Evolutionary conservation across 2,113 vertebrate genomes (phyloP), one percentile per base, ranked within the genome.

Genomic region (Hiodon tergisus): DNA sequence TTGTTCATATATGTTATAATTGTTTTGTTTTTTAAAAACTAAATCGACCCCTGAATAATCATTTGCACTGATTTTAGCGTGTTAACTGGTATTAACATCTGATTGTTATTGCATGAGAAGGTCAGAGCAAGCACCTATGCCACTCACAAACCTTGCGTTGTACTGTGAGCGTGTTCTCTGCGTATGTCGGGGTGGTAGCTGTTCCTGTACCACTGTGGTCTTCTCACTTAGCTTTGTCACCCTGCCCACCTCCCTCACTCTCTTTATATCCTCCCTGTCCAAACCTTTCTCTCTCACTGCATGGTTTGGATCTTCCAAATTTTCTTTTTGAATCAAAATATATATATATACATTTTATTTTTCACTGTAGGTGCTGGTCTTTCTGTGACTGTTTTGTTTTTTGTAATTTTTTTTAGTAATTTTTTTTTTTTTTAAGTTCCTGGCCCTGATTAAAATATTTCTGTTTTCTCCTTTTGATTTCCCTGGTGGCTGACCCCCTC

Each of bases 381-480:
- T 88, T 78, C 77, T 89, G 84, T 90, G 84, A 76, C 53, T 75
- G 59, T 75, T 83, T 79, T 31, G 85, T 31, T 89, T 90, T 91
- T 88, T 86, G 91, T 84, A 31, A 31, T 78, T 80, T 62, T 90
- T 91, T 91, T 90, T n/a, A n/a, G 86, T 86, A 91, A 91, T 92
- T 86, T 90, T 94, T 91, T 89, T 77, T 84, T 89, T 94, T 90
- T 92, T 89, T 89, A 91, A 90, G 72, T 92, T 93, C 89, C 85
- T 82, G 82, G 83, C 90, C 92, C 93, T 96, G 92, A 98, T 97
- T 94, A 95, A 94, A 98, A 92, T 95, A 89, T 95, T 95, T 98
- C 93, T 99, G 93, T 98, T 98, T 94, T 98, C 93, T 96, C 93
- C 93, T 94, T 76, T 89, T 95, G 83, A 86, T 96, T 90, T 91